Evolutionary conservation across 2,113 vertebrate genomes (phyloP), one percentile per base, ranked within the genome.

Genomic region (Aplodontia rufa): DNA sequence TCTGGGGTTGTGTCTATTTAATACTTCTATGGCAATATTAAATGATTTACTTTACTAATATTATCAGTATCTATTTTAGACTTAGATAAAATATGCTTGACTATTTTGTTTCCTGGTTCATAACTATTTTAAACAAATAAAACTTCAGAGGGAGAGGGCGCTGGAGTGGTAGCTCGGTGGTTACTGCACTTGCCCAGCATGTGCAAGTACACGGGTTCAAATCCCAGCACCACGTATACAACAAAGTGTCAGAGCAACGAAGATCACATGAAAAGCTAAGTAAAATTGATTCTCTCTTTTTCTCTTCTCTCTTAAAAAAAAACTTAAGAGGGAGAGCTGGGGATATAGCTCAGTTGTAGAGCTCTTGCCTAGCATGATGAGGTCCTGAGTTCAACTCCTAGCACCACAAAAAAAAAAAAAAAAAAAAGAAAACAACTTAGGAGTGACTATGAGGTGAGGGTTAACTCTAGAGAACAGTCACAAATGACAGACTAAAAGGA

Each of bases 51-150:
- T 94, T 74, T 90, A 47, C 90, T 64, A 71, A 84, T 64, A 84
- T 80, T 80, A 47, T 45, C 80, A 80, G 40, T 80, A 90, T 45
- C 20, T 47, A 88, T 78, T 72, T 87, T 78, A 91, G n/a, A 82
- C 60, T 66, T 62, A n/a, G 32, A 45, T 72, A 55, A 90, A 91
- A 80, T 90, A 71, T 30, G 2, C 14, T 78, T 86, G 30, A 4
- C 75, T 64, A 69, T 90, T 91, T 78, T 80, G 40, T 72, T 91
- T 94, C 58, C 74, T 81, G 35, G 60, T 81, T 53, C 89, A 84
- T 9, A 71, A 26, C 30, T 87, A 47, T 96, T 83, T 60, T 72
- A 90, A 92, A 90, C 51, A 69, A 87, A 87, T 76, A 72, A 88
- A 86, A 94, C 28, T 62, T 30, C 47, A 14, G 74, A 17, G 12